Percentiles rank a stretch among this genome's conserved stretches.
Conservation (phyloP, 64 coral and sea anemone species). For the Acropora yongei region DNA sequence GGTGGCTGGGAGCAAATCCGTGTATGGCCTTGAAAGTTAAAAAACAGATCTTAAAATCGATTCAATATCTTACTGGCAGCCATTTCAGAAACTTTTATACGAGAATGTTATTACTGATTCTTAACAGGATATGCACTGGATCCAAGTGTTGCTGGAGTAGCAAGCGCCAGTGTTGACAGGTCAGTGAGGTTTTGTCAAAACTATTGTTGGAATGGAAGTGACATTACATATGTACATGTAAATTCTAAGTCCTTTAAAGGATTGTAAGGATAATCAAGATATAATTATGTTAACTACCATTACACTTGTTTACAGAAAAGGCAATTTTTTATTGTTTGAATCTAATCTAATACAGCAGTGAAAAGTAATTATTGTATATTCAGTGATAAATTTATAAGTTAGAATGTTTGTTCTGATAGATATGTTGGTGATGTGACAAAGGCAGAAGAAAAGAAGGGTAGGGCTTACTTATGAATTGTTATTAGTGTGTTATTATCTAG, state of each 20-base stretch:
- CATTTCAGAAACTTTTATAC: no score
- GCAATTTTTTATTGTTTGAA: background rate
- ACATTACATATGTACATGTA: no score
- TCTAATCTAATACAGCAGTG: background rate
- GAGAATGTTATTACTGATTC: background rate
- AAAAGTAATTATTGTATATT: background rate
- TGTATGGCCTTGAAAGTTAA: no score
- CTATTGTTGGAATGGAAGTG: background rate
- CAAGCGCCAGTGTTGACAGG: slow-evolving; percentile 40
- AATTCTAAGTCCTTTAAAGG: no score
- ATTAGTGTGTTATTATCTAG: background rate
- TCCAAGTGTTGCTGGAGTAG: slow-evolving; percentile 75
- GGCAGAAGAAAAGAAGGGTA: slow-evolving; percentile 87
- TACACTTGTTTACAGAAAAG: no score
- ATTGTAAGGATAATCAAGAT: no score
- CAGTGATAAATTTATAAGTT: background rate
- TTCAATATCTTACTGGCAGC: no score
- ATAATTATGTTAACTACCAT: no score
- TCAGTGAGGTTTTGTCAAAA: background rate
- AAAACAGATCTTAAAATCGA: no score
- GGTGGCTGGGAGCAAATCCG: no score
- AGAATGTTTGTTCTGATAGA: slow-evolving; percentile 31
- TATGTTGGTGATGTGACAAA: slow-evolving; percentile 89
- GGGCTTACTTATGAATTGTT: background rate
- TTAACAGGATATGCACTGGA: slow-evolving; percentile 93